phyloP scores from a whole-genome alignment of 2,797 vertebrate genomes.

The Phrynocephalus forsythii region DNA sequence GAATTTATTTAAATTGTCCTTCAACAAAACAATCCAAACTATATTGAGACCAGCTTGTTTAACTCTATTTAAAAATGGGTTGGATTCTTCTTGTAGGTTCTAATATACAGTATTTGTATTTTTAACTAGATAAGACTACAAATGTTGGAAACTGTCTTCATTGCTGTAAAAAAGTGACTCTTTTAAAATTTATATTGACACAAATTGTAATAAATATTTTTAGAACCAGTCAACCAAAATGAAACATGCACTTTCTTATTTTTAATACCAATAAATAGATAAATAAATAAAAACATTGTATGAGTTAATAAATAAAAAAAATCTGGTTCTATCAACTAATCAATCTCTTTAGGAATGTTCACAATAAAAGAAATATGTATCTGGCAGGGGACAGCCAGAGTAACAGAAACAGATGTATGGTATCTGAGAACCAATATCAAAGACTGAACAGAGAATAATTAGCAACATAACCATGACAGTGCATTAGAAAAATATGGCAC shows the following conservation, averaged over 20 bases:
- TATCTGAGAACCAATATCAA: slow-evolving; percentile 28
- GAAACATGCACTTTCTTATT: not conserved
- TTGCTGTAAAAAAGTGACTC: not conserved
- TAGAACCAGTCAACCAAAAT: not conserved
- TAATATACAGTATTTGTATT: slow-evolving; percentile 18
- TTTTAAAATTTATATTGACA: not conserved
- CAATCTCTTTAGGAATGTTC: slow-evolving; percentile 26
- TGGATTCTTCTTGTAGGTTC: not conserved
- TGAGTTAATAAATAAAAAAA: slow-evolving; percentile 38
- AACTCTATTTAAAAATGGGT: not conserved
- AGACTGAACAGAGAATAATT: not conserved
- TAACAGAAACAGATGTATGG: slow-evolving; percentile 45
- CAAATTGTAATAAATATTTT: not conserved
- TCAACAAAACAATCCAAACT: too few species aligned
- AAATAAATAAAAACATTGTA: not conserved
- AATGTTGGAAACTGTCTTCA: slow-evolving; percentile 12
- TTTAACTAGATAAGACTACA: slow-evolving; percentile 14
- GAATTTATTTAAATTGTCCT: not conserved
- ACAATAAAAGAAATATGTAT: slow-evolving; percentile 39
- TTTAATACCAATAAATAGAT: not conserved
- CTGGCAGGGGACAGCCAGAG: slow-evolving; percentile 37
- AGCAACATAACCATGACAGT: not conserved
- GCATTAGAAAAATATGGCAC: not conserved
- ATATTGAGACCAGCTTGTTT: not conserved
- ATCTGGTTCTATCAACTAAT: slow-evolving; percentile 38